A percentile compares a stretch with the other conserved stretches of the same genome.
These are phyloP conservation scores for Chondrilla cf. caribensis DNA, from an alignment of 37 sponge, comb jelly and placozoan species.

Conservation along the genomic window DNA sequence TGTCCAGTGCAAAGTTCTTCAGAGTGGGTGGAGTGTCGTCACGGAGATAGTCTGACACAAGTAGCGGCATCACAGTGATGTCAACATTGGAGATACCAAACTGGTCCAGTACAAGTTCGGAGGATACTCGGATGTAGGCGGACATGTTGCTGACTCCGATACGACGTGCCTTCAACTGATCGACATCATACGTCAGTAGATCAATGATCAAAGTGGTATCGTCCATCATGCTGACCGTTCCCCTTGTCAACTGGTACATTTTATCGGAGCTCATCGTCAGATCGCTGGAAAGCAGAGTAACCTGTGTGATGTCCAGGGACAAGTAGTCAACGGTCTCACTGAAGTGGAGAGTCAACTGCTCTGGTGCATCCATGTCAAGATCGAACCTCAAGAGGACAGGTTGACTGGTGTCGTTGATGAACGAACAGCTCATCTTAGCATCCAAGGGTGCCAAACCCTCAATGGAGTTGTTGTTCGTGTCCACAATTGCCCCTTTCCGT, in stretches of 20 bases:
- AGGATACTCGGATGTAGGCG: conserved; percentile 52
- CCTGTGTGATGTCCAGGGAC: conserved; percentile 43
- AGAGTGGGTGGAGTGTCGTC: conserved; percentile 68
- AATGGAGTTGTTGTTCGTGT: conserved; percentile 71
- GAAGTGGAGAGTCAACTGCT: conserved; percentile 64
- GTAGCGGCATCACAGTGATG: conserved; percentile 11
- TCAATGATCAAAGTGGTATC: conserved; percentile 40
- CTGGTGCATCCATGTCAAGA: conserved; percentile 64
- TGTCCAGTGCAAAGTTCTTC: conserved; percentile 51
- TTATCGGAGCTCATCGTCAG: conserved; percentile 24
- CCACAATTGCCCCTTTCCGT: conserved; percentile 48
- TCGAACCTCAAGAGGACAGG: conserved; percentile 71
- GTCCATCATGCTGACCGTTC: conserved; percentile 37
- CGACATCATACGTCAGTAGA: conserved; percentile 50
- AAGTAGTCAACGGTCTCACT: conserved; percentile 78
- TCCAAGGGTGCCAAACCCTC: neutral
- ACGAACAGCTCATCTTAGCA: conserved; percentile 39
- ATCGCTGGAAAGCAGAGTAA: conserved; percentile 60
- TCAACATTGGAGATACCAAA: conserved; percentile 30
- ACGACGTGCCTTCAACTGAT: conserved; percentile 60
- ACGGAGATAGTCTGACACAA: conserved; percentile 50
- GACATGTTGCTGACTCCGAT: conserved; percentile 56
- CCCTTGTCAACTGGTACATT: conserved; percentile 45
- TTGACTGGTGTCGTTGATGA: conserved; percentile 56
- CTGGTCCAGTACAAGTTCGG: conserved; percentile 63